phyloP scores from a whole-genome alignment of 2,113 vertebrate genomes.

The Prunella fulvescens region DNA sequence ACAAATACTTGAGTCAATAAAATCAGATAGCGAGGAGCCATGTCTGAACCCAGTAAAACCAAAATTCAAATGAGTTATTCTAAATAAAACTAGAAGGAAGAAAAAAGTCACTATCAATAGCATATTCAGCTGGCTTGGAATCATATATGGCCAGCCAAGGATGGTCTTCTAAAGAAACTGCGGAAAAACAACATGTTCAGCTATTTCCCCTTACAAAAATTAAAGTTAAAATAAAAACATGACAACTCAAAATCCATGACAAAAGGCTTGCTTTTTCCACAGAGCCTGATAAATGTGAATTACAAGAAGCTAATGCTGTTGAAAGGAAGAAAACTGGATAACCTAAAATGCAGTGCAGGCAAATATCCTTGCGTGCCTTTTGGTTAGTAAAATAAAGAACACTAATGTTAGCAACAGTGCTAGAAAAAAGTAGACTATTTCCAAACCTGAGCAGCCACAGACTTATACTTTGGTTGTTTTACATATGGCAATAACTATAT shows the following conservation, averaged over 20 bases:
- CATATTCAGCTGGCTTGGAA: background rate
- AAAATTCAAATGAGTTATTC: background rate
- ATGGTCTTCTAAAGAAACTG: background rate
- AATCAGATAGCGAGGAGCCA: background rate
- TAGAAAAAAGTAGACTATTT: background rate
- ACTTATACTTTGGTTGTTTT: background rate
- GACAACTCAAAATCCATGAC: background rate
- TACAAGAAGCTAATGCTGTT: background rate
- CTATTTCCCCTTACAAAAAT: background rate
- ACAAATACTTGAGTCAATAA: background rate
- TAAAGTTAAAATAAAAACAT: background rate
- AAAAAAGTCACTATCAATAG: background rate
- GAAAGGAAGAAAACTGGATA: background rate
- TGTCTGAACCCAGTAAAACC: background rate
- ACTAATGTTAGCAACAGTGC: background rate
- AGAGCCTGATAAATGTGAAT: background rate
- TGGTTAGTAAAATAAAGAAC: background rate
- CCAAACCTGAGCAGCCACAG: background rate
- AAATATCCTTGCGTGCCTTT: background rate
- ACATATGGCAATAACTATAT: background rate
- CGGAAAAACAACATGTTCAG: background rate
- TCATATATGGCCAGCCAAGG: background rate
- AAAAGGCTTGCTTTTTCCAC: background rate
- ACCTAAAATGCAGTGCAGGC: background rate
- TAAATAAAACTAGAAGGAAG: background rate